phyloP scores from a whole-genome alignment of 2,113 vertebrate genomes.

The Calidris pugnax region DNA sequence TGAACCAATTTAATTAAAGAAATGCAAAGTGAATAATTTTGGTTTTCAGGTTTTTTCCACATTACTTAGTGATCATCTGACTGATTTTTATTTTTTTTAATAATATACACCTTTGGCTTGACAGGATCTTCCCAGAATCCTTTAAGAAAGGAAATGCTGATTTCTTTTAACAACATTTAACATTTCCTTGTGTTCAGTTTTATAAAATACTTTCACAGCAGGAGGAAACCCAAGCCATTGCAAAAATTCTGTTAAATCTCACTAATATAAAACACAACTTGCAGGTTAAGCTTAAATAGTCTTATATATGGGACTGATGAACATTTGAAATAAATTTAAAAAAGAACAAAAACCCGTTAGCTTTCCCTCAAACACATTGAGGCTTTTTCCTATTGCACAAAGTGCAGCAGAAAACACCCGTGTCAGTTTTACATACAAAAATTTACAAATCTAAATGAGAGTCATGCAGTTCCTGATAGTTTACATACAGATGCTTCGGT shows the following conservation, averaged over 20 bases:
- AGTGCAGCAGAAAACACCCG: not conserved
- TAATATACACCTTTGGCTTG: not conserved
- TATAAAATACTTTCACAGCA: not conserved
- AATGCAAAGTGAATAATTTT: not conserved
- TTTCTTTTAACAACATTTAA: slow-evolving; percentile 14
- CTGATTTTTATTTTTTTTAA: not conserved
- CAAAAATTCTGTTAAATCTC: not conserved
- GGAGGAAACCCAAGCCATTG: not conserved
- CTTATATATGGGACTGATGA: not conserved
- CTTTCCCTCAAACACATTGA: not conserved
- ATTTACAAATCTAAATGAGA: not conserved
- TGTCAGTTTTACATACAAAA: not conserved
- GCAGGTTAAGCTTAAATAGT: not conserved
- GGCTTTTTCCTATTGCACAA: not conserved
- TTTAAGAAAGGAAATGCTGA: slow-evolving; percentile 8
- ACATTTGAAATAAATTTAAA: not conserved
- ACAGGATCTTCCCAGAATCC: not conserved
- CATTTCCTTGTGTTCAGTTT: not conserved
- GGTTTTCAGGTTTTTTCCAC: not conserved
- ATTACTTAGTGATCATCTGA: not conserved
- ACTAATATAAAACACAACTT: not conserved
- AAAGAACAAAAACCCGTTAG: not conserved
- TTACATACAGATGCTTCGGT: not conserved
- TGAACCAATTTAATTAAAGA: not conserved
- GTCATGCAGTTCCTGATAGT: not conserved